phyloP scores from a whole-genome alignment of 2,113 vertebrate species.

The Rana temporaria region DNA sequence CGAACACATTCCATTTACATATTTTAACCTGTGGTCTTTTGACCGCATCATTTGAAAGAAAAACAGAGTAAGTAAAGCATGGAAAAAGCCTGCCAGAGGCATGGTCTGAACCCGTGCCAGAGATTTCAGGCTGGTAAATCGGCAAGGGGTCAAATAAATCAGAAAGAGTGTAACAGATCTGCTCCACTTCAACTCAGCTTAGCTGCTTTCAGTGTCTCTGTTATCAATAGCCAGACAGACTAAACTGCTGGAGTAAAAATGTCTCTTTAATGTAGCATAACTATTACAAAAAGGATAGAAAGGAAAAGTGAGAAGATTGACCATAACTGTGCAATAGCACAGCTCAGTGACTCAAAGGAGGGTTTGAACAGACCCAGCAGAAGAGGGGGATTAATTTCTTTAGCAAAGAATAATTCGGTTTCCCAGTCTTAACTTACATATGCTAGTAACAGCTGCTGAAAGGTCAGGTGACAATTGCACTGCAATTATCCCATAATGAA shows the following conservation, averaged over 20 bases:
- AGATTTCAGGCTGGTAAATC: conserved; percentile 72
- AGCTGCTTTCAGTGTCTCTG: conserved; percentile 61
- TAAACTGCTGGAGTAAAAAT: conserved; percentile 64
- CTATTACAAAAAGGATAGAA: conserved; percentile 40
- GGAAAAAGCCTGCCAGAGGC: conserved; percentile 57
- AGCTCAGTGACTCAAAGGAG: conserved; percentile 45
- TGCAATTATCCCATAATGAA: conserved; percentile 65
- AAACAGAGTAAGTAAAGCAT: conserved; percentile 62
- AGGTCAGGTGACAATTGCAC: conserved; percentile 70
- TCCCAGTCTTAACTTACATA: conserved; percentile 68
- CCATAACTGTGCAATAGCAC: conserved; percentile 50
- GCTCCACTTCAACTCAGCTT: conserved; percentile 68
- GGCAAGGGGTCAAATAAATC: conserved; percentile 68
- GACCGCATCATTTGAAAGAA: conserved; percentile 62
- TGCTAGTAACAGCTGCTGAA: conserved; percentile 74
- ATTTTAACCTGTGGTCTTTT: conserved; percentile 61
- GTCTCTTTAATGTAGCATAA: conserved; percentile 64
- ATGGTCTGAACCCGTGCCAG: conserved; percentile 72
- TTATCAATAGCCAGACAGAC: conserved; percentile 64
- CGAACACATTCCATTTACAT: conserved; percentile 58
- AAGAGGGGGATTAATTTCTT: conserved; percentile 63
- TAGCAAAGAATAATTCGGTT: conserved; percentile 65
- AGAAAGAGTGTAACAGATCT: conserved; percentile 68
- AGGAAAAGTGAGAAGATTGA: conserved; percentile 67
- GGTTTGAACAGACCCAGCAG: conserved; percentile 55